These are phyloP conservation scores for Scophthalmus maximus DNA, from an alignment of 2,113 vertebrate genomes.

Conservation along the genomic window DNA sequence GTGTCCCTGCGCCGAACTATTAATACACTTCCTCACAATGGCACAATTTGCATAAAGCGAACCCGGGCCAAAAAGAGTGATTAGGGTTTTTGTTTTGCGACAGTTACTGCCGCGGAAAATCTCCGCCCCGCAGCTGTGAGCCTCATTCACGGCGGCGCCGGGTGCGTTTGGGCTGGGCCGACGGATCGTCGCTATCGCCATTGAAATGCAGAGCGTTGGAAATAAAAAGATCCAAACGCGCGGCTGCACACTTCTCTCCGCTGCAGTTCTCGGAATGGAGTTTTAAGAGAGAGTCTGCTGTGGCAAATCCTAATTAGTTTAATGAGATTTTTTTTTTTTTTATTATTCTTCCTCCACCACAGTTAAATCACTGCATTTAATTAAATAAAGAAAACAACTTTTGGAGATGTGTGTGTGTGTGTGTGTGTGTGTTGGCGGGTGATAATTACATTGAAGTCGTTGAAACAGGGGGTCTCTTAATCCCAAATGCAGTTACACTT, in stretches of 20 bases:
- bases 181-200: conserved; percentile 44
- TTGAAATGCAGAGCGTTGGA: conserved; percentile 43
- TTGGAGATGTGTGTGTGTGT: conserved; percentile 20
- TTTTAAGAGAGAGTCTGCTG: conserved; percentile 44
- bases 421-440: background rate
- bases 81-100: conserved; percentile 58
- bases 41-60: conserved; percentile 56
- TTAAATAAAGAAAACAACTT: conserved; percentile 71
- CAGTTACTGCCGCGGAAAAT: conserved; percentile 49
- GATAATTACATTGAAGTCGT: conserved; percentile 62
- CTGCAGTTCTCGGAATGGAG: conserved; percentile 14
- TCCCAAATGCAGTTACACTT: conserved; percentile 70
- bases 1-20: conserved; percentile 15
- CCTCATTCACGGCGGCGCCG: conserved; percentile 38
- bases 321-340: conserved; percentile 54
- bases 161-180: conserved; percentile 37
- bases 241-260: conserved; percentile 30
- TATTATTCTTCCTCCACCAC: conserved; percentile 12
- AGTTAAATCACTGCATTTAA: conserved; percentile 63
- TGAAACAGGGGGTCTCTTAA: conserved; percentile 66
- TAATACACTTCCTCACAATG: conserved; percentile 44
- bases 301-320: conserved; percentile 64
- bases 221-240: conserved; percentile 58
- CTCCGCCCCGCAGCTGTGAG: conserved; percentile 68
- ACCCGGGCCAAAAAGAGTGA: conserved; percentile 51